Evolutionary conservation across 2,113 vertebrate genomes (phyloP).

Genomic region (Orthonyx spaldingii): DNA sequence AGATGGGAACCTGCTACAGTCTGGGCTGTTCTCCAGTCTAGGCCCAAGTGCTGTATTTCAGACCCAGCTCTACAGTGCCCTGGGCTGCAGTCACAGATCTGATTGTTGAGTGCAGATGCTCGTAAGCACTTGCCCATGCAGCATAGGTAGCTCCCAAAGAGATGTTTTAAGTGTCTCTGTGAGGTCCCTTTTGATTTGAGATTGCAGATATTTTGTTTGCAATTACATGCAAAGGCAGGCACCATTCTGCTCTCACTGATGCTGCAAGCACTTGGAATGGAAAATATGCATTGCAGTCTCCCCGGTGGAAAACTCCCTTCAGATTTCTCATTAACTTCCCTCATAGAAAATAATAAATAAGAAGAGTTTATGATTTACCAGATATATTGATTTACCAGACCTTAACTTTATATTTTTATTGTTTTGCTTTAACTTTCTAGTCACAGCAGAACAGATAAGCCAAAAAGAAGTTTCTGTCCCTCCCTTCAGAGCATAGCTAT

Average conservation of each 20-base stretch:
- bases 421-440: background rate
- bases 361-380: background rate
- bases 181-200: background rate
- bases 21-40: background rate
- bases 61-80: background rate
- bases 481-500: background rate
- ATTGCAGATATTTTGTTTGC: background rate
- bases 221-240: background rate
- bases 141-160: background rate
- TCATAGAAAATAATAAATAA: background rate
- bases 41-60: background rate
- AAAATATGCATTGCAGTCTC: background rate
- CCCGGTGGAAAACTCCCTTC: background rate
- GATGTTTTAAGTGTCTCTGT: background rate
- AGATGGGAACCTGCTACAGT: background rate
- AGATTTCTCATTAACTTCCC: background rate
- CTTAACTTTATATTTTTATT: background rate
- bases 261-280: background rate
- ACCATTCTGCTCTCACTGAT: background rate
- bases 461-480: background rate
- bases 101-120: background rate
- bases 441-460: background rate
- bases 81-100: background rate
- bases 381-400: background rate
- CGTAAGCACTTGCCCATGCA: accelerated